These are phyloP conservation scores for Hylaeus anthracinus DNA, from an alignment of 1,140 invertebrate genomes.

Conservation along the genomic window DNA sequence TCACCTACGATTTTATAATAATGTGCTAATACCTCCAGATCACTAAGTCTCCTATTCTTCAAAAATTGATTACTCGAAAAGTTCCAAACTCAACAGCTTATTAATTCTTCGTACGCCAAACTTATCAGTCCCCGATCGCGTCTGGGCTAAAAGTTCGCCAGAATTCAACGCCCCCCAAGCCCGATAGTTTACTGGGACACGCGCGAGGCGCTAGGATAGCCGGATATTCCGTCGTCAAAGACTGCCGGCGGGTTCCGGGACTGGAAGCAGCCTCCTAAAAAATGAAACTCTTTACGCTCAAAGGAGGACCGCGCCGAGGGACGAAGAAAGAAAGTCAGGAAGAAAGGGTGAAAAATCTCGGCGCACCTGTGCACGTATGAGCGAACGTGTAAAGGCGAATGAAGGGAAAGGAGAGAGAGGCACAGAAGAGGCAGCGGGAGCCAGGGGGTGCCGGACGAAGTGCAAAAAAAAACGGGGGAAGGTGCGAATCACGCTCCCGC, in stretches of 20 bases:
- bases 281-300: slow-evolving; percentile 40
- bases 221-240: slow-evolving; percentile 25
- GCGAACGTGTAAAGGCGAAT: slow-evolving; percentile 54
- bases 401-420: slow-evolving; percentile 29
- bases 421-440: slow-evolving; percentile 12
- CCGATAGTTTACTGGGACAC: too few species aligned
- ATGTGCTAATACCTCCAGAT: too few species aligned
- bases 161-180: too few species aligned
- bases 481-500: slow-evolving; percentile 74
- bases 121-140: too few species aligned
- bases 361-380: slow-evolving; percentile 48
- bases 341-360: slow-evolving; percentile 27
- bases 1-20: too few species aligned
- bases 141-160: too few species aligned
- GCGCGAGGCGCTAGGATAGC: too few species aligned
- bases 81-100: too few species aligned
- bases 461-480: slow-evolving; percentile 58
- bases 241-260: background rate
- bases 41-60: too few species aligned
- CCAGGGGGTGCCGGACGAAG: slow-evolving; percentile 38
- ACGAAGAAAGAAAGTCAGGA: slow-evolving; percentile 21
- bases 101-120: too few species aligned
- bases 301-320: slow-evolving; percentile 13
- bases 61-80: too few species aligned
- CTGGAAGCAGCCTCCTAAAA: slow-evolving; percentile 15